Conservation (phyloP, 2,113 vertebrate species). For the Polypterus bichir region DNA sequence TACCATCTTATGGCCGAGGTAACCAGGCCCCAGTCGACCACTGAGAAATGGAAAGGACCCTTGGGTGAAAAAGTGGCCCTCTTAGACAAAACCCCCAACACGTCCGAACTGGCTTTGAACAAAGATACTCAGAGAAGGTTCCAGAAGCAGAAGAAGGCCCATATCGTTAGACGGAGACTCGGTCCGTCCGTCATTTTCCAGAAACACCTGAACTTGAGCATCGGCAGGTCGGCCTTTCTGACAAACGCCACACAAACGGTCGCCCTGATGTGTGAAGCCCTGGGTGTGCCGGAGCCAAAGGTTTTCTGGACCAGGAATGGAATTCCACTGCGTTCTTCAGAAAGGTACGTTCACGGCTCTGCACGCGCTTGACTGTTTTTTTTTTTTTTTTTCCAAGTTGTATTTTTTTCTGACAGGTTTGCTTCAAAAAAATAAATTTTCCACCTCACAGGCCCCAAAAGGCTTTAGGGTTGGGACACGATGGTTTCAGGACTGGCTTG, state of each 20-base stretch:
- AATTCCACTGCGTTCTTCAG: conserved; percentile 36
- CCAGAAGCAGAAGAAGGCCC: conserved; percentile 33
- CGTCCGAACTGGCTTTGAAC: conserved; percentile 28
- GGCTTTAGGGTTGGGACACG: too few species aligned
- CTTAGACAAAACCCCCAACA: conserved; percentile 35
- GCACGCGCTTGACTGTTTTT: too few species aligned
- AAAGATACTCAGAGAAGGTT: conserved; percentile 25
- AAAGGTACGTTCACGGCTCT: conserved; percentile 48
- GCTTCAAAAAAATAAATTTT: too few species aligned
- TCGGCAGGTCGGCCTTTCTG: conserved; percentile 56
- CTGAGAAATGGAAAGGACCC: conserved; percentile 32
- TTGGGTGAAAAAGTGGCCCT: conserved; percentile 34
- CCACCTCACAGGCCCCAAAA: too few species aligned
- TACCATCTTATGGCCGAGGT: conserved; percentile 57
- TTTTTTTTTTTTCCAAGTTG: too few species aligned
- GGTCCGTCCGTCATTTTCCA: conserved; percentile 47
- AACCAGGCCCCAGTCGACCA: conserved; percentile 25
- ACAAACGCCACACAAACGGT: conserved; percentile 53
- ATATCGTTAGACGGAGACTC: conserved; percentile 48
- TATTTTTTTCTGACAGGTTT: too few species aligned
- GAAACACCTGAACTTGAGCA: conserved; percentile 49
- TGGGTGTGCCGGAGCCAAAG: conserved; percentile 33
- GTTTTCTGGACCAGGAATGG: conserved; percentile 76
- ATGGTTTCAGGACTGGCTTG: too few species aligned
- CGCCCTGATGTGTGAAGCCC: conserved; percentile 52